A percentile compares a stretch with the other conserved stretches of the same genome.
Conservation (phyloP, 2,113 vertebrate genomes). For the Aldabrachelys gigantea region DNA sequence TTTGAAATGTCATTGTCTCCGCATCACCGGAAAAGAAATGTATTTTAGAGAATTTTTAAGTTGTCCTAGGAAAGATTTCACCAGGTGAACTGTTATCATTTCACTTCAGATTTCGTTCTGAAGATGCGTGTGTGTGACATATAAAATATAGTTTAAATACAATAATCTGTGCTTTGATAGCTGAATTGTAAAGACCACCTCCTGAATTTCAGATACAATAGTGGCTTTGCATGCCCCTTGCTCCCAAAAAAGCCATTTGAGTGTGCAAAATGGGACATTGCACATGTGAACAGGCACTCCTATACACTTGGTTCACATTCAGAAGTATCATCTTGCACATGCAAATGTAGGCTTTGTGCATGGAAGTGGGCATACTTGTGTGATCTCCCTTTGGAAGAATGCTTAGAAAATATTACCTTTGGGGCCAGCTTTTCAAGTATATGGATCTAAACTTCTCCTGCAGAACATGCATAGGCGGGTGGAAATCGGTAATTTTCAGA, state of each 20-base stretch:
- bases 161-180: neutral
- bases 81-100: constrained; percentile 45
- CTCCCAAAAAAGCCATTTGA: neutral
- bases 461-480: neutral
- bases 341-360: neutral
- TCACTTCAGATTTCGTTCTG: neutral
- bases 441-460: neutral
- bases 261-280: neutral
- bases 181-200: neutral
- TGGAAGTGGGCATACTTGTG: neutral
- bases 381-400: neutral
- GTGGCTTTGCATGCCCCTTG: neutral
- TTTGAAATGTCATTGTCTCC: neutral
- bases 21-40: neutral
- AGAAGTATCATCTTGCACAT: neutral
- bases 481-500: neutral
- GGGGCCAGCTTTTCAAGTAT: neutral
- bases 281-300: rapidly evolving
- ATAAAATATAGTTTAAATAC: neutral
- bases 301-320: neutral
- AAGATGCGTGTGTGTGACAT: neutral
- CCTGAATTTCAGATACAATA: neutral
- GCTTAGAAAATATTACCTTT: neutral
- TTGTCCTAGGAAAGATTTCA: constrained; percentile 48
- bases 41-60: neutral